Conservation (phyloP, 2,113 vertebrate genomes). For the Microtus montanus region DNA sequence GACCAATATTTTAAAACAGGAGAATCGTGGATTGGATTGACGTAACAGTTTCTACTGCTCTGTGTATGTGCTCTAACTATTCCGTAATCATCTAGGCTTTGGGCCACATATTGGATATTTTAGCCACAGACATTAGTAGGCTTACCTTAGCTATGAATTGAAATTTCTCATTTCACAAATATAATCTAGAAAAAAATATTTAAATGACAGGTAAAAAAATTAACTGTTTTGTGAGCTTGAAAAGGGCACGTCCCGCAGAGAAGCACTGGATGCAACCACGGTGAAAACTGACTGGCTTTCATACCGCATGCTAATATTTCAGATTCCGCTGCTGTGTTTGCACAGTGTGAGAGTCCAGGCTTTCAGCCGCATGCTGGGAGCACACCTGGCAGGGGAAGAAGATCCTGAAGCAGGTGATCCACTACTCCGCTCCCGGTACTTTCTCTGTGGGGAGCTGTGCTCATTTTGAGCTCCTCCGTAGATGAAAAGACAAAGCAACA, state of each 20-base stretch:
- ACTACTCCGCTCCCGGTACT: neutral
- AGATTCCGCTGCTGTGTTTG: conserved; percentile 32
- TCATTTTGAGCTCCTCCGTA: conserved; percentile 58
- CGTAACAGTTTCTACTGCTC: neutral
- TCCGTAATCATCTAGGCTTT: neutral
- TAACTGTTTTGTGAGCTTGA: neutral
- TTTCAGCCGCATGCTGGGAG: neutral
- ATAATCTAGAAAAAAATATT: neutral
- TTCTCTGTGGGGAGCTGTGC: conserved; percentile 60
- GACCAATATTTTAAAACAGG: neutral
- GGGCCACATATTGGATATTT: neutral
- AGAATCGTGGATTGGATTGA: neutral
- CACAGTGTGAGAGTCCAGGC: neutral
- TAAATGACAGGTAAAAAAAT: neutral
- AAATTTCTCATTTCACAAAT: conserved; percentile 19
- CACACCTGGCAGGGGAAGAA: conserved; percentile 47
- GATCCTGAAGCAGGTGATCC: conserved; percentile 34
- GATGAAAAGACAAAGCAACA: conserved; percentile 59
- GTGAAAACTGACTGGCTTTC: conserved; percentile 7
- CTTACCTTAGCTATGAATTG: neutral
- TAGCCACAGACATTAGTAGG: neutral
- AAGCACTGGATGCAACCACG: neutral
- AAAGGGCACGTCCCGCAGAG: neutral
- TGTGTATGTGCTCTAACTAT: neutral
- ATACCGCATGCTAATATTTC: conserved; percentile 15